Conservation (phyloP, 2,113 vertebrate genomes). For the Notiomystis cincta region DNA sequence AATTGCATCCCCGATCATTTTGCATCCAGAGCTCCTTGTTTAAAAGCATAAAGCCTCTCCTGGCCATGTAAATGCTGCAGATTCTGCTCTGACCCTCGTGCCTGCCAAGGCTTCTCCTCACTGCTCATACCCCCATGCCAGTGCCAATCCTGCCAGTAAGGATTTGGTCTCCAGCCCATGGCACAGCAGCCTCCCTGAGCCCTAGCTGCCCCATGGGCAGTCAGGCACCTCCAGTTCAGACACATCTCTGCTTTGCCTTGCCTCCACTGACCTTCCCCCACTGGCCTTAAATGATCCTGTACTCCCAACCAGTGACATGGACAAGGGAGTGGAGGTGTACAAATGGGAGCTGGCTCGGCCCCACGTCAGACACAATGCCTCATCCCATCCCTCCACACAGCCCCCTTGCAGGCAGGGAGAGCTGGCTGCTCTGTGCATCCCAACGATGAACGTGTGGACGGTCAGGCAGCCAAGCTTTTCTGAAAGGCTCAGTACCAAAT, state of each 20-base stretch:
- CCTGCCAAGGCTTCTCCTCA: not conserved
- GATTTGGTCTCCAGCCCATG: not conserved
- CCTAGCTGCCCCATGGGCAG: fast-evolving
- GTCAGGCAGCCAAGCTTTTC: not conserved
- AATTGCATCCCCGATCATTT: not conserved
- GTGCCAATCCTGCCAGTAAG: not conserved
- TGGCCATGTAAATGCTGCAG: not conserved
- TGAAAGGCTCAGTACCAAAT: conserved; percentile 4
- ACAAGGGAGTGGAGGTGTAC: not conserved
- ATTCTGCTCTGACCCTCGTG: not conserved
- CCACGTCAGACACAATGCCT: not conserved
- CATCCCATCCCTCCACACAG: fast-evolving
- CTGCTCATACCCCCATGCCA: not conserved
- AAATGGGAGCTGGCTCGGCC: not conserved
- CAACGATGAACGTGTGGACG: not conserved
- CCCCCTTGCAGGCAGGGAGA: not conserved
- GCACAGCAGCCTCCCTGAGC: not conserved
- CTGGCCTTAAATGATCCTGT: not conserved
- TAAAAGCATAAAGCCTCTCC: not conserved
- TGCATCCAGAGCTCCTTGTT: not conserved
- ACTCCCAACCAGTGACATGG: not conserved
- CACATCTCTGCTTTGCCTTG: not conserved
- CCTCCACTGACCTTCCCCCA: not conserved
- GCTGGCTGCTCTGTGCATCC: not conserved
- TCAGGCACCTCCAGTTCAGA: not conserved